Evolutionary conservation across 2,113 vertebrate species (phyloP).

Genomic region (Oryzias javanicus): DNA sequence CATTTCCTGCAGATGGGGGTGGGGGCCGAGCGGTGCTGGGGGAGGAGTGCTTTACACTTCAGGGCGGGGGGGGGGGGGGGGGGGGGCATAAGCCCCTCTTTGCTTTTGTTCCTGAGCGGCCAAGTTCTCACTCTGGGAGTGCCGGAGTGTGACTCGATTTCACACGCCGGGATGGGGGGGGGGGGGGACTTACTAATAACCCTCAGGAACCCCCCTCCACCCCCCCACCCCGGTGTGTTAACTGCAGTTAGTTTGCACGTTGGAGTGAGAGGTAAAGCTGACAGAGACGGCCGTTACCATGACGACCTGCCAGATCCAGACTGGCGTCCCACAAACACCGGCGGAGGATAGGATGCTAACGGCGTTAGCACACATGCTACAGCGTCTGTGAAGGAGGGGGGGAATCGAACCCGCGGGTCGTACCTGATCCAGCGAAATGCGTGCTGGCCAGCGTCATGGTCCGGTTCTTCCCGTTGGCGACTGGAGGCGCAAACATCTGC

Average conservation of each 20-base stretch:
- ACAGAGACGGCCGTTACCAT: background rate
- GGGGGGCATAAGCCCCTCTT: constrained; percentile 77
- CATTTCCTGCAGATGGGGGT: constrained; percentile 78
- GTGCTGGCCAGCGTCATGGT: constrained; percentile 89
- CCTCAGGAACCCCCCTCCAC: constrained; percentile 57
- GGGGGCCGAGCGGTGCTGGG: constrained; percentile 70
- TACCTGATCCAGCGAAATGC: constrained; percentile 94
- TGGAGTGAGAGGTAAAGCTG: constrained; percentile 25
- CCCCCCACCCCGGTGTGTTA: constrained; percentile 45
- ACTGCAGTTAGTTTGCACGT: constrained; percentile 41
- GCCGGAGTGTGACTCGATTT: constrained; percentile 77
- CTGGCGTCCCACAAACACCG: too few relatives aligned
- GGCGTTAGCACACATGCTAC: too few relatives aligned
- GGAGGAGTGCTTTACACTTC: constrained; percentile 80
- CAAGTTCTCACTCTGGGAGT: constrained; percentile 74
- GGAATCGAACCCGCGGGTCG: constrained; percentile 15
- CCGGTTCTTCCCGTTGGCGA: constrained; percentile 95
- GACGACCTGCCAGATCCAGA: too few relatives aligned
- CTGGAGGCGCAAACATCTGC: constrained; percentile 97
- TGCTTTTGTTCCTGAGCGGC: constrained; percentile 78
- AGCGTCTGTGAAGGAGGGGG: too few relatives aligned
- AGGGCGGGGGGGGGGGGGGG: constrained; percentile 74
- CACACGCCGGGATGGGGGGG: constrained; percentile 69
- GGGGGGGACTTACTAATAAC: constrained; percentile 71
- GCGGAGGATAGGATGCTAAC: too few relatives aligned